Evolutionary conservation across 2,888 invertebrate species (phyloP), one percentile per base, ranked within the genome.

Genomic region (Drosophila pseudotakahashii): DNA sequence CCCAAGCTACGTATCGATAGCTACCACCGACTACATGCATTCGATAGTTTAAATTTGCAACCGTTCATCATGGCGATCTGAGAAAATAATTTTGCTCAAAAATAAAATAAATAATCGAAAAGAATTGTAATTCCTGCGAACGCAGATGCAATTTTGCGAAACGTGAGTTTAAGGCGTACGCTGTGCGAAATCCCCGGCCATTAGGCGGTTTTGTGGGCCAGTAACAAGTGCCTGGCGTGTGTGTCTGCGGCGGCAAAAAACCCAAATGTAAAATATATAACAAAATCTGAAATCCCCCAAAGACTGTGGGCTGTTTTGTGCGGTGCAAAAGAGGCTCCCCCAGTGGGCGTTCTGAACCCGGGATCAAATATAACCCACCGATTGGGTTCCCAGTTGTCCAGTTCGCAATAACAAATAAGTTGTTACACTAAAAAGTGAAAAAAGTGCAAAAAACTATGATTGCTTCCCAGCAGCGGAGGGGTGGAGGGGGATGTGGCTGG

Each of bases 231-330:
- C 66, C 30, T 78, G 73, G 83, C 80, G 83, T 78, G 88, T 81
- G 79, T 85, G 78, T 82, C 88, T 82, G 83, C 90, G 90, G 91
- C 90, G 90, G 90, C 90, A 90, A 90, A 90, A 84, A 84, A 89
- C 89, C 83, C 87, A 89, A 90, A 78, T 78, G 84, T 73, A 84
- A 79, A 76, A 67, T 81, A 89, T 77, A 86, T 77, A 81, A 79
- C 83, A 75, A 88, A 88, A 85, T 81, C 78, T 77, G 70, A 73
- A 78, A 76, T 76, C 78, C 81, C 81, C 77, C 73, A 83, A 83
- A 81, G 81, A 80, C 34, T 5, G 1, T 11, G 26, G 26, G 34
- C 11, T 34, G 30, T 30, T 30, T 67, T 73, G 51, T 51, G 76
- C 61, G 69, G 54, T 55, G 76, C 66, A 66, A 81, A 81, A 69